Base-by-base conservation (phyloP, 2,113 vertebrate genomes). In the Typhlomys cinereus region DNA sequence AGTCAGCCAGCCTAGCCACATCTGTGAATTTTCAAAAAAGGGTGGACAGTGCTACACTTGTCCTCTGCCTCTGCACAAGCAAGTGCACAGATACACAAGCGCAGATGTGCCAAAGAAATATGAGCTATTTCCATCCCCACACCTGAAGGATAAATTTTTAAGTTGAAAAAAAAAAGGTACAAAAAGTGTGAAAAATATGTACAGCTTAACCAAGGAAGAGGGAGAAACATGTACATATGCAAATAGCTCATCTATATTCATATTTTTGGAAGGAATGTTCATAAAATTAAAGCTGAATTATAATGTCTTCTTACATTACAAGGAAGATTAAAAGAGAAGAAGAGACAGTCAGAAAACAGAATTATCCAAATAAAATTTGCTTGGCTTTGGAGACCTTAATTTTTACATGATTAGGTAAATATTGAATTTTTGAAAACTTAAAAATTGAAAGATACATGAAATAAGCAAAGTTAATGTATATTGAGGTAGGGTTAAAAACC, bases 361-460 rank as follows among this genome's bases (percentile, higher is more conserved):
- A 79, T 59, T 76, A 36, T 44, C 39, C 44, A 70, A 90, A 70
- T 36, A 80, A 10, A 89, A 14, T 62, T 62, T 79, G 29, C 7
- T 57, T 89, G 41, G 46, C 29, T 79, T 78, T 94, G 39, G 61
- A 86, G 88, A 78, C 41, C 82, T 7, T 39, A 92, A 84, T 52
- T 66, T 92, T 83, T 44, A 73, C 9, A 85, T 62, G 36, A 92
- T 44, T 90, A 92, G 86, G 74, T 59, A 48, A 59, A 85, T 88
- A 36, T 18, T 66, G 78, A 73, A 39, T 70, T 73, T 86, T 64
- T 36, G 31, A 84, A 92, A 93, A n/a, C 25, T 41, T 66, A 64
- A 34, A 94, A 90, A 34, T 23, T 94, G 39, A 88, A 94, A 88
- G 61, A 79, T 64, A 94, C 71, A 70, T n/a, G 9, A 92, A 93